phyloP scores from a whole-genome alignment of 2,888 invertebrate genomes.

The Criorhina ranunculi region DNA sequence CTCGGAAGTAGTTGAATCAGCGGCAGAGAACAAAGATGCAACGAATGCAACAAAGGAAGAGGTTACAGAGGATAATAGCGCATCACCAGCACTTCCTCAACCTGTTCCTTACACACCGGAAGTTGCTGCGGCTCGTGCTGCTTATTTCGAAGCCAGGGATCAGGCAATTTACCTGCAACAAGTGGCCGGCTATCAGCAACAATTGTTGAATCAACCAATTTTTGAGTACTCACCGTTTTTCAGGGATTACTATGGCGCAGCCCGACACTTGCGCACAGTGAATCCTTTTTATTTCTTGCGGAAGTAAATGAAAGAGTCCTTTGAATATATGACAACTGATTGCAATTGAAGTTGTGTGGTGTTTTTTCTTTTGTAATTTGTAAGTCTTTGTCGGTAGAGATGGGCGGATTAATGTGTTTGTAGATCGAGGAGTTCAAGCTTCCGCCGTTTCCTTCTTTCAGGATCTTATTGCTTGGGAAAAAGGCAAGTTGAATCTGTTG shows the following conservation, averaged over 20 bases:
- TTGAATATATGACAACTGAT: conserved; percentile 10
- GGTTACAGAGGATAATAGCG: not conserved
- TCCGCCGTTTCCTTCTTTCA: no score
- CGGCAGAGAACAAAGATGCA: not conserved
- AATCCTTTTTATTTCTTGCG: conserved; percentile 55
- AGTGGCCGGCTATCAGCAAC: conserved; percentile 29
- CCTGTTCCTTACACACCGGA: conserved; percentile 67
- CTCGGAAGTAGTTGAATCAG: conserved; percentile 7
- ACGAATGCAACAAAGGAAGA: not conserved
- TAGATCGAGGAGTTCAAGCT: no score
- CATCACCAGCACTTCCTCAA: conserved; percentile 27
- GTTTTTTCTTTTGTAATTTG: not conserved
- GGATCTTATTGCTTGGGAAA: no score
- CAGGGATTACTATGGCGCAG: conserved; percentile 67
- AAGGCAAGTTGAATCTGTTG: no score
- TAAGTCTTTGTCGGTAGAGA: no score
- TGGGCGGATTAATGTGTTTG: no score
- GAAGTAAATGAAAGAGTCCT: not conserved
- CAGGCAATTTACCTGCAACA: conserved; percentile 59
- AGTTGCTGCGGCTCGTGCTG: conserved; percentile 72
- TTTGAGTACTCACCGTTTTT: conserved; percentile 44
- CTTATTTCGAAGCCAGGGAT: conserved; percentile 71
- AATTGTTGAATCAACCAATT: conserved; percentile 41
- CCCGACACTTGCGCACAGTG: conserved; percentile 33
- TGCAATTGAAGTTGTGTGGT: not conserved